Percentiles rank a stretch among this genome's conserved stretches.
Evolutionary conservation across 2,888 invertebrate genomes (phyloP).

Genomic region (Heliconius ethilla): DNA sequence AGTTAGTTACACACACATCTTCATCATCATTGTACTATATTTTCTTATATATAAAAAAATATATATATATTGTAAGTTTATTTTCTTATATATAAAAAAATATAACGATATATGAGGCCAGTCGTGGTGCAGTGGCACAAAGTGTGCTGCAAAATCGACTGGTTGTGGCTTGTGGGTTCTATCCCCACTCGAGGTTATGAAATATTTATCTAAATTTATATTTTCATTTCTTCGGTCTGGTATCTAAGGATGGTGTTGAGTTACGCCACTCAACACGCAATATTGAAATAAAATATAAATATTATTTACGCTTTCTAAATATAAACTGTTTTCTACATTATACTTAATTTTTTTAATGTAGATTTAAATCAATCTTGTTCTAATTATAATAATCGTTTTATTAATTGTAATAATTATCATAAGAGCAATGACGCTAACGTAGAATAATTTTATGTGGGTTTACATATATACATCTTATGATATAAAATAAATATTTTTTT

Average conservation of each 20-base stretch:
- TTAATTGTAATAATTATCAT: constrained; percentile 7
- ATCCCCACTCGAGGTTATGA: too few species aligned
- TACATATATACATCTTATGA: too few species aligned
- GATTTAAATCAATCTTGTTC: neutral
- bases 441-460: neutral
- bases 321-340: neutral
- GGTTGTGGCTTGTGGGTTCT: too few species aligned
- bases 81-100: neutral
- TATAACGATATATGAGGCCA: neutral
- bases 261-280: too few species aligned
- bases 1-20: too few species aligned
- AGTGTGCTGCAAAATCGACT: too few species aligned
- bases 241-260: too few species aligned
- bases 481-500: too few species aligned
- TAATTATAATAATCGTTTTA: neutral
- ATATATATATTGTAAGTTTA: neutral
- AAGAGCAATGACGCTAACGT: neutral
- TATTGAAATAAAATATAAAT: neutral
- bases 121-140: neutral
- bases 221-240: too few species aligned
- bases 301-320: neutral
- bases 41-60: neutral
- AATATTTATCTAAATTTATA: too few species aligned
- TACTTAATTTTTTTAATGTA: too few species aligned
- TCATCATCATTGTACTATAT: too few species aligned